Evolutionary conservation across 2,888 invertebrate species (phyloP), one percentile per base, ranked within the genome.

Genomic region (Pterostichus madidus): DNA sequence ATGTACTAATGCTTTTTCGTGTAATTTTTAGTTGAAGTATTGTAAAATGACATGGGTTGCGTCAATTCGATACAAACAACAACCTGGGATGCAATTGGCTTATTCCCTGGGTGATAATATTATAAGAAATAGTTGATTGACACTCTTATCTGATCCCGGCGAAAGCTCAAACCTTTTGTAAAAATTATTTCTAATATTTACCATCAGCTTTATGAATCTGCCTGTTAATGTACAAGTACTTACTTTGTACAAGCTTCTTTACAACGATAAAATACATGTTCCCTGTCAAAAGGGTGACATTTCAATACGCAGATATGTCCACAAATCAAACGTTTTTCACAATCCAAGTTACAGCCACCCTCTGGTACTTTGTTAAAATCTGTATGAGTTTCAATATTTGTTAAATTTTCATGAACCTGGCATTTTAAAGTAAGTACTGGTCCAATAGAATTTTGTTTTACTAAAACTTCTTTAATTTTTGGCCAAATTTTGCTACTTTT

Each of bases 211-310:
- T n/a, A n/a, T n/a, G n/a, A n/a, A n/a, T n/a, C n/a, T n/a, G n/a
- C n/a, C n/a, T 24, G 1, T 2, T 24, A 56, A 56, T 8, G 4
- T 59, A 31, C 31, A 11, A 39, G 39, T 84, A 85, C 87, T 87
- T 87, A 92, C 92, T 90, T 92, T 85, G 88, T 89, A 87, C 94
- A 94, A 32, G 86, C 86, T 84, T 90, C 87, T 17, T 83, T 86
- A 86, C 94, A 94, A 80, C 87, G 88, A 31, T 90, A 91, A 0
- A 85, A 64, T 1, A 79, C 31, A 86, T 95, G 95, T 0, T 91
- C 88, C 31, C 90, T 88, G 85, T 94, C 93, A 75, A 89, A 88
- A 1, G 90, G 88, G 86, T 95, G 95, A 86, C 95, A 95, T 11
- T 91, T 86, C 39, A 89, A 88, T 0, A 88, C 88, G 88, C 95